Conservation (phyloP, 2,113 vertebrate genomes). For the Oceanites oceanicus region DNA sequence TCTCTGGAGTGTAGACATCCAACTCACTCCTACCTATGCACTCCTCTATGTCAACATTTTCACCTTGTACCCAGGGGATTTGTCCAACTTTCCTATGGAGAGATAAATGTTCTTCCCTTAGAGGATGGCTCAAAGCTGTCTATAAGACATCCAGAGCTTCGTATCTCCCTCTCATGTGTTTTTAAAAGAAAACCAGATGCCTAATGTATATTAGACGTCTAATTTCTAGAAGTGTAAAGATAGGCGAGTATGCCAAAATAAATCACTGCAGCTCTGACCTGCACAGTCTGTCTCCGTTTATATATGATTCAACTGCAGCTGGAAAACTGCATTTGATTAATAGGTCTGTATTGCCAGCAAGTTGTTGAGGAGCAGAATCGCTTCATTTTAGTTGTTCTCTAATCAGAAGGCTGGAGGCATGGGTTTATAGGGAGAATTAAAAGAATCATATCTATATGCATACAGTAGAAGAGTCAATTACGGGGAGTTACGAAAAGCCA, state of each 20-base stretch:
- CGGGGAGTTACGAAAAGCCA: not conserved
- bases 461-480: constrained; percentile 17
- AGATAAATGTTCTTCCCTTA: not conserved
- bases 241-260: constrained; percentile 1
- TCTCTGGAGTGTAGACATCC: not conserved
- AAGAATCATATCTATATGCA: not conserved
- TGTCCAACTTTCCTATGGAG: not conserved
- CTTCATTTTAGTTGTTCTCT: not conserved
- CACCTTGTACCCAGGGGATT: not conserved
- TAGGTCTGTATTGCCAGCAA: not conserved
- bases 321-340: constrained; percentile 8
- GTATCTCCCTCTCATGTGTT: not conserved
- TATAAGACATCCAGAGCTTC: not conserved
- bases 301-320: not conserved
- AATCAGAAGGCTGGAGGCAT: constrained; percentile 4
- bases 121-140: not conserved
- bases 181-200: not conserved
- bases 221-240: not conserved
- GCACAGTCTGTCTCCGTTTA: not conserved
- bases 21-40: not conserved
- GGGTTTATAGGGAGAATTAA: not conserved
- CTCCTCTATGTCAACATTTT: not conserved
- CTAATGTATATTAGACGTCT: not conserved
- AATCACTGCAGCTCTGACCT: not conserved
- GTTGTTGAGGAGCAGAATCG: not conserved